phyloP scores from a whole-genome alignment of 2,888 invertebrate species.

The Anticlea derivata region DNA sequence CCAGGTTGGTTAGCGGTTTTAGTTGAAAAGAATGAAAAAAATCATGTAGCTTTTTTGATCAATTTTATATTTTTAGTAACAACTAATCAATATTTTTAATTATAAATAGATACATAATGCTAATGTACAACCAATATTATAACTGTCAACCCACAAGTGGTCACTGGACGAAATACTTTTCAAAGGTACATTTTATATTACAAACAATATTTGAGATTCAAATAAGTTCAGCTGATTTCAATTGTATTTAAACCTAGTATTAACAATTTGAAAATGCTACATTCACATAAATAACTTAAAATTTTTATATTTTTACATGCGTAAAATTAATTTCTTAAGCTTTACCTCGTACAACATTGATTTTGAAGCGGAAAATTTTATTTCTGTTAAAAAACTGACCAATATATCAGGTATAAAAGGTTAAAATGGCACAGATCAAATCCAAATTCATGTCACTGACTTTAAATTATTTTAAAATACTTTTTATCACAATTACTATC shows the following conservation, averaged over 20 bases:
- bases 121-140: constrained; percentile 77
- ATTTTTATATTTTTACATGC: constrained; percentile 69
- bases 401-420: constrained; percentile 67
- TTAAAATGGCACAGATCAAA: constrained; percentile 68
- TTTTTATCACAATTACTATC: constrained; percentile 74
- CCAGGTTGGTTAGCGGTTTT: no score
- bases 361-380: constrained; percentile 51
- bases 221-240: constrained; percentile 80
- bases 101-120: constrained; percentile 80
- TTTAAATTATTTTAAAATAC: constrained; percentile 70
- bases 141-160: constrained; percentile 68
- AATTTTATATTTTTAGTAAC: constrained; percentile 83
- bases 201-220: constrained; percentile 78
- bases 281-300: constrained; percentile 82
- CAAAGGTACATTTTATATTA: constrained; percentile 71
- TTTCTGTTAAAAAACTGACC: constrained; percentile 55
- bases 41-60: constrained; percentile 60
- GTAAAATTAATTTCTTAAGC: constrained; percentile 48
- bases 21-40: constrained; percentile 38
- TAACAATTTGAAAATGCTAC: constrained; percentile 68
- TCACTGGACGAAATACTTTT: constrained; percentile 78
- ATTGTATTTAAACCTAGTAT: constrained; percentile 66
- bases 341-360: constrained; percentile 30
- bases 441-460: constrained; percentile 55
- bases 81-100: constrained; percentile 82